Base-by-base conservation (phyloP, 2,888 invertebrate genomes). In the Polylopha cassiicola region DNA sequence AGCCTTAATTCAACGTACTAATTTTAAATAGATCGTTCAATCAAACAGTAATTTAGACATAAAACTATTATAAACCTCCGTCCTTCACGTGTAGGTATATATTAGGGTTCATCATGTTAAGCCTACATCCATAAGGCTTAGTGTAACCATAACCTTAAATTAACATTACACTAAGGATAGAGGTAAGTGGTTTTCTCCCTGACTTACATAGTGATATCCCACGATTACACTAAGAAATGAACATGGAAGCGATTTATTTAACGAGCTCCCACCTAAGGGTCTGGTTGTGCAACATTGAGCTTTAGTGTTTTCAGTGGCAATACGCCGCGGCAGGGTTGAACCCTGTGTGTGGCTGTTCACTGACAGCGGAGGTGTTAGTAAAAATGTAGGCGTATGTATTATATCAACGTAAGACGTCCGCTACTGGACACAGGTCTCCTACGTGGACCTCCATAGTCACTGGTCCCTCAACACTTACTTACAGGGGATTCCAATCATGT, bases 211-310 rank as follows among this genome's bases (percentile, higher is more conserved):
- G 33, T 30, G 28, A 38, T 38, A 38, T 37, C 30, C 33, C 17
- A 18, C 34, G 20, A 30, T 33, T 34, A 36, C 37, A 34, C 34
- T 38, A 38, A 38, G 37, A 38, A 31, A 34, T 30, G 26, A 42
- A 36, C 42, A 36, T 36, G 28, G 39, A 24, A 46, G 28, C 39
- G 45, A 46, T 46, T 46, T 42, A 42, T 46, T 39, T 37, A 46
- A 46, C 43, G 39, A 43, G 37, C 24, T 30, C 11, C 41, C 18
- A 41, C 37, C 39, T 41, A 43, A 46, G 41, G 41, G 43, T 31
- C 43, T 37, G 34, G 46, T 41, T 37, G 36, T 39, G 31, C 41
- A 43, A 46, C 39, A 38, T 41, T 43, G 39, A 36, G 43, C 46
- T 34, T 34, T 44, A 27, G 17, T 22, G 26, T 16, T n/a, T 20